Evolutionary conservation across 2,113 vertebrate species (phyloP), one percentile per base, ranked within the genome.

Genomic region (Sapayoa aenigma): DNA sequence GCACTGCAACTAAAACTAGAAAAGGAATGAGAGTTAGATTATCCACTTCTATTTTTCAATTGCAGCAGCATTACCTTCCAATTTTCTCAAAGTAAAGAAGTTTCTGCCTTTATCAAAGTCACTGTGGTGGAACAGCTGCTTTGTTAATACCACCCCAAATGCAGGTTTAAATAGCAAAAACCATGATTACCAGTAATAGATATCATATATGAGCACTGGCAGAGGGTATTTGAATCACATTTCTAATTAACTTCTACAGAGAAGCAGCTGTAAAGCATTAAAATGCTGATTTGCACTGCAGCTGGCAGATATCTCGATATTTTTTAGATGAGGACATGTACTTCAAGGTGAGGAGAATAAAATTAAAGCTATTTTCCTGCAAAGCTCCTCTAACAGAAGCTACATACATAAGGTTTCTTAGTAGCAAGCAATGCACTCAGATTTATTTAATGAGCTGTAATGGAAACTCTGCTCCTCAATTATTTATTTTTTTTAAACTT

Each of bases 241-340:
- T 92, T 89, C 91, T 91, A 92, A 95, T 96, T 94, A 97, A 90
- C 60, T 96, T 73, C 90, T 69, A 60, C 21, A 91, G 30, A 96
- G 84, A 94, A 96, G 93, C 95, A 94, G 91, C 90, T 96, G 94
- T 87, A 96, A 95, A 93, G 87, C 74, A 96, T 96, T 94, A 94
- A 96, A 96, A 93, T 78, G 88, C 76, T 96, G 94, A 91, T 96
- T 92, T 93, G 81, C 52, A 76, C 77, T 91, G 95, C 92, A 93
- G 94, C 89, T 97, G 96, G 86, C 92, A 91, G 79, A 49, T 91
- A 96, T 37, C 77, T 84, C 44, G 66, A 69, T 82, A 89, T 93
- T 90, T 93, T 50, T 94, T 68, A 92, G 73, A 90, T 35, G 83
- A 97, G 77, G 81, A 92, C 67, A 56, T 17, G 46, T 37, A 89